Evolutionary conservation across 1,140 invertebrate species (phyloP), one percentile per base, ranked within the genome.

Genomic region (Polyergus mexicanus): DNA sequence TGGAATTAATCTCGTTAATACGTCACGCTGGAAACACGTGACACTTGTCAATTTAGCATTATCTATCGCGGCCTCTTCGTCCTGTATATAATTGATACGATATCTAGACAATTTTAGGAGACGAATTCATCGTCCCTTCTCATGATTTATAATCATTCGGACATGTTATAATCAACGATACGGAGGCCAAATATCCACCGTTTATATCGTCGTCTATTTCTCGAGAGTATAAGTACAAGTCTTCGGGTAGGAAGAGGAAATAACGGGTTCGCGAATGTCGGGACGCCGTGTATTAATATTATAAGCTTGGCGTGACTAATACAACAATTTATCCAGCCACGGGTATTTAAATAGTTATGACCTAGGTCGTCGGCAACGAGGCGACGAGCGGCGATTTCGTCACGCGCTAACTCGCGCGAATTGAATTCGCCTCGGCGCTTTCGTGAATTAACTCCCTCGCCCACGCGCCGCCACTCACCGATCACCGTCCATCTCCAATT

Each of bases 311-410:
- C 92, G 89, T 94, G 93, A 94, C 93, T 94, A 93, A 95, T 93
- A 93, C 91, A 93, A 94, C 92, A 93, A 94, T 94, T 95, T 93
- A 92, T 94, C 90, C 91, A 89, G 88, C 87, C 81, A 88, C 88
- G 92, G 91, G 90, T 91, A 92, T 94, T 94, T 94, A 94, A 95
- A 94, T 92, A 94, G 93, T 94, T 94, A 92, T 94, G 94, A 94
- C 92, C 94, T 93, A 92, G 90, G 88, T 92, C 92, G 89, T 41
- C 28, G 38, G 63, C 66, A 63, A 77, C 80, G 80, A 66, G 58
- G 41, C 66, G 62, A 85, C 84, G 90, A 92, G 88, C 92, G 91
- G 93, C 92, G 91, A 93, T 93, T 94, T 91, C 91, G 92, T 94
- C 94, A 94, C 93, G 92, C 91, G 89, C 94, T 94, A 94, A 94